These are phyloP conservation scores for Pelmatolapia mariae DNA, from an alignment of 2,113 vertebrate species.

Conservation along the genomic window DNA sequence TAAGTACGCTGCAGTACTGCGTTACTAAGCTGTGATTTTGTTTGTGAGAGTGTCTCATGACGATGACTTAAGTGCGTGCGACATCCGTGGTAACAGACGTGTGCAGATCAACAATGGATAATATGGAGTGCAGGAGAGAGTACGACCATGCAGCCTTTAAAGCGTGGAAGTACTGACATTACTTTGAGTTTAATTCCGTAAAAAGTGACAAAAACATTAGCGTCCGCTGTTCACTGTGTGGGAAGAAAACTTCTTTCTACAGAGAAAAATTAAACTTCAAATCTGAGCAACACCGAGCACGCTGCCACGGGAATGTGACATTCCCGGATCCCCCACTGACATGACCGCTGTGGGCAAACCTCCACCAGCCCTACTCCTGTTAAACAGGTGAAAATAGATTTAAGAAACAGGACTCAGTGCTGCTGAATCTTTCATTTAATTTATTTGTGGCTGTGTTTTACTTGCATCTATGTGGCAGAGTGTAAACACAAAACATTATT, in stretches of 20 bases:
- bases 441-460: neutral
- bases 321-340: neutral
- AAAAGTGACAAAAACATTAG: neutral
- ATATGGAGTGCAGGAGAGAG: neutral
- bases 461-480: neutral
- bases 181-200: rapidly evolving
- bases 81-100: rapidly evolving
- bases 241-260: neutral
- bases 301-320: neutral
- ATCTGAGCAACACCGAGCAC: rapidly evolving
- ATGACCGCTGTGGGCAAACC: neutral
- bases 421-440: neutral
- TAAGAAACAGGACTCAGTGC: neutral
- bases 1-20: rapidly evolving
- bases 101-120: too few species aligned
- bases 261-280: neutral
- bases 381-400: rapidly evolving
- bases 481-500: neutral
- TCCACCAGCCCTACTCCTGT: neutral
- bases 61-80: rapidly evolving
- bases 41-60: too few species aligned
- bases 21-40: neutral
- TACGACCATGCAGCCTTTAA: rapidly evolving
- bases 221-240: rapidly evolving
- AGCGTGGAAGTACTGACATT: neutral